Base-by-base conservation (phyloP, 2,888 invertebrate species). In the Julus scanicus region DNA sequence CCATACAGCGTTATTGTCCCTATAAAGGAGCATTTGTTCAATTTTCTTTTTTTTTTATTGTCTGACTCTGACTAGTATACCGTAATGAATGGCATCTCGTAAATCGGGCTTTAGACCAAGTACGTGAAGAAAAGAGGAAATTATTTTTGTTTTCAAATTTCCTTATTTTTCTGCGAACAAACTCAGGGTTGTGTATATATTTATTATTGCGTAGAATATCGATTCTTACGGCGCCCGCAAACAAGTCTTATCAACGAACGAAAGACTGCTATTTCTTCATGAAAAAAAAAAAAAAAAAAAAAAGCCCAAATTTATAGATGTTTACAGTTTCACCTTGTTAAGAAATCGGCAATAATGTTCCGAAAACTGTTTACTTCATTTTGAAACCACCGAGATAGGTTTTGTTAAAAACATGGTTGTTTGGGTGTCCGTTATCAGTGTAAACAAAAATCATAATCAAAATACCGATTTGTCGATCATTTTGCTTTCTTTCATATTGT, bases 161-260 rank as follows among this genome's bases (percentile, higher is more conserved):
- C 57, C 53, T 53, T 57, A 57, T n/a, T 57, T 57, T 57, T n/a
- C n/a, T 57, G 57, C n/a, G 5, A 15, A 57, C 57, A 57, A 57
- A 57, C 57, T n/a, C 57, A n/a, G 57, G 57, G 57, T n/a, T 57
- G 57, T 57, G 57, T 53, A 53, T 57, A n/a, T 53, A 13, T 53
- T 53, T 57, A 57, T 57, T 57, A n/a, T 57, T 57, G 57, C 17
- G 15, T 57, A n/a, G n/a, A 57, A 57, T n/a, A 57, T 57, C 57
- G 57, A 57, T 57, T 57, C 2, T 2, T 15, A 13, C 53, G 9
- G 13, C 15, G 2, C 2, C 15, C 53, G 53, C 57, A 15, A 57
- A n/a, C n/a, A n/a, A 57, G 57, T 57, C 17, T 57, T 57, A 57
- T 57, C 57, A 57, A 3, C 17, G 5, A 15, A 17, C n/a, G 1